These are phyloP conservation scores for Heterochromis multidens DNA, from an alignment of 2,113 vertebrate genomes.

Conservation along the genomic window DNA sequence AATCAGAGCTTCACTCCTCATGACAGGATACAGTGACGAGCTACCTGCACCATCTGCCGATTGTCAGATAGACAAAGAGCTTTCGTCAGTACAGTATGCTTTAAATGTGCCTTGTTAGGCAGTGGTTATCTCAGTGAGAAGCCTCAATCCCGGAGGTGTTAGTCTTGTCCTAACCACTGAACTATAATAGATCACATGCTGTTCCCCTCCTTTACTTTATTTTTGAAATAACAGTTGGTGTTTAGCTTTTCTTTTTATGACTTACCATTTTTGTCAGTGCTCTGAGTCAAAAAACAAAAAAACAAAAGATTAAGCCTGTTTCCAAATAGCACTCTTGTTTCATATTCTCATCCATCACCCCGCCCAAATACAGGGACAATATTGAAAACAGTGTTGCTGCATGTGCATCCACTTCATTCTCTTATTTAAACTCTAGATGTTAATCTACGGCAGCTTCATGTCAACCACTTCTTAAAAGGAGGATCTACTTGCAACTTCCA, in stretches of 20 bases:
- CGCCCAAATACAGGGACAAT: not conserved
- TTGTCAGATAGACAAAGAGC: constrained; percentile 9
- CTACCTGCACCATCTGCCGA: constrained; percentile 41
- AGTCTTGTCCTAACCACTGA: not conserved
- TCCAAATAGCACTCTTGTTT: not conserved
- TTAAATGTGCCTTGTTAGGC: not conserved
- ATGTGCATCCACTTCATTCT: not conserved
- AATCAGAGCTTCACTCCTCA: constrained; percentile 11
- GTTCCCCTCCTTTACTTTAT: not conserved
- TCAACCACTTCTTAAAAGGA: not conserved
- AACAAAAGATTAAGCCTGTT: not conserved
- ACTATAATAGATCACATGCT: not conserved
- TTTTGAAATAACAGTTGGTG: not conserved
- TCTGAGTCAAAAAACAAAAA: fast-evolving
- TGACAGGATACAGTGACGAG: constrained; percentile 15
- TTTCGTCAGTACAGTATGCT: not conserved
- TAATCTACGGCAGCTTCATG: not conserved
- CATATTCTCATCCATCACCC: not conserved
- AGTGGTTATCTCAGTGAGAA: not conserved
- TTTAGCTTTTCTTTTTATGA: not conserved
- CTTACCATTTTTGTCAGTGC: not conserved
- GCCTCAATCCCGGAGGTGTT: not conserved
- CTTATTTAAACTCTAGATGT: not conserved
- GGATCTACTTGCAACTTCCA: not conserved
- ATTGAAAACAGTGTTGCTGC: not conserved